Percentiles rank a stretch among this genome's conserved stretches.
phyloP scores from a whole-genome alignment of 2,797 vertebrate species.

The Tauraco hartlaubi region DNA sequence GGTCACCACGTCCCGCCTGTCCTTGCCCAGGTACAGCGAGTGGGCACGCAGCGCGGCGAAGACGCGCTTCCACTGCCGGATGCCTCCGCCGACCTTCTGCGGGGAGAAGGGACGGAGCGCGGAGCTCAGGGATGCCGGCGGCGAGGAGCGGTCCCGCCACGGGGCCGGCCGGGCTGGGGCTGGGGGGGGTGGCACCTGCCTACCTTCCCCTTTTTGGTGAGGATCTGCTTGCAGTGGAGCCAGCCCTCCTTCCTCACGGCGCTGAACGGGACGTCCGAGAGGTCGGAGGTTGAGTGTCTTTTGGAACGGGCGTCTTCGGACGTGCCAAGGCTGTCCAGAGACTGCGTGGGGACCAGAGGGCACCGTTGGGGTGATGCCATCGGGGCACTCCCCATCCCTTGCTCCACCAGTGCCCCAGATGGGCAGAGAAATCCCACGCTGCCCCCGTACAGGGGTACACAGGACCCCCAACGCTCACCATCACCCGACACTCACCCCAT shows the following conservation, averaged over 20 bases:
- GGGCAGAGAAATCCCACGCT: background rate
- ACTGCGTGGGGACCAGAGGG: constrained; percentile 74
- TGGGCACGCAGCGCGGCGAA: constrained; percentile 92
- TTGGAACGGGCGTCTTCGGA: constrained; percentile 93
- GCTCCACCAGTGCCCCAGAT: too few species aligned
- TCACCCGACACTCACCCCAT: constrained; percentile 86
- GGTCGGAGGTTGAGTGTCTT: constrained; percentile 94
- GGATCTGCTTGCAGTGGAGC: constrained; percentile 97
- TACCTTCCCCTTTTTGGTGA: constrained; percentile 98
- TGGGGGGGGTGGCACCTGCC: background rate
- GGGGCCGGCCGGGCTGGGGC: background rate
- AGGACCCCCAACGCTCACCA: fast-evolving
- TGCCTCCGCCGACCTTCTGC: constrained; percentile 95
- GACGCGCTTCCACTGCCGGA: constrained; percentile 96
- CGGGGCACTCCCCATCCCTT: too few species aligned
- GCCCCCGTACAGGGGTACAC: too few species aligned
- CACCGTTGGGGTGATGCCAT: fast-evolving
- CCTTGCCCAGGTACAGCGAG: constrained; percentile 95
- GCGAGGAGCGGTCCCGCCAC: fast-evolving
- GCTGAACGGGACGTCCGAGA: constrained; percentile 90
- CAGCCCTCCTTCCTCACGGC: constrained; percentile 94
- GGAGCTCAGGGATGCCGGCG: background rate
- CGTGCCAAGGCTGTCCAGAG: constrained; percentile 90
- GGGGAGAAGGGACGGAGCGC: background rate
- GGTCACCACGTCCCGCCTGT: constrained; percentile 93